Evolutionary conservation across 2,888 invertebrate species (phyloP), one percentile per base, ranked within the genome.

Genomic region (Agrotis puta): DNA sequence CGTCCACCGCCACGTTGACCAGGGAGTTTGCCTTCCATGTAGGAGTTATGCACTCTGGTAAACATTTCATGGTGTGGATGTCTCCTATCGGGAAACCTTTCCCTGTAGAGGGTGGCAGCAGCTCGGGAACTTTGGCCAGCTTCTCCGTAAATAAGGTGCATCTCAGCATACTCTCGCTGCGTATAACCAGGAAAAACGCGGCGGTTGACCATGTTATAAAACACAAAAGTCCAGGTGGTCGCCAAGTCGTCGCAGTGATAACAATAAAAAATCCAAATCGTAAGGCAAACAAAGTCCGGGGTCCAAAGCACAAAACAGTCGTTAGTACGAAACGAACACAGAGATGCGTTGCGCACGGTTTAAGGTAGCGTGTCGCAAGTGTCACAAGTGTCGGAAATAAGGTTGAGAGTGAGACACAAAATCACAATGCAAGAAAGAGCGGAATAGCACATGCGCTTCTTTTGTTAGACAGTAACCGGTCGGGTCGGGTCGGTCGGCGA

Each of bases 11-110:
- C 47, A 62, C 47, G 43, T 50, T 50, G 50, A 62, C 68, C 59
- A 59, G 73, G 73, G 33, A 74, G 50, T 58, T 75, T 50, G 33
- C 73, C 79, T 68, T 73, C 70, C 48, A n/a, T 59, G 65, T 77
- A 77, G 64, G 67, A 56, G 24, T 58, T 51, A 68, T 73, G 59
- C 39, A 68, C 58, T 63, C 54, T 72, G 45, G 62, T 67, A 68
- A 68, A 64, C 51, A 68, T 59, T 64, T 56, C 50, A 0, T 64
- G 64, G 69, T 57, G 64, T 70, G 48, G 57, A 69, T 63, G 56
- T 63, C 63, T 57, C 57, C 69, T 64, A 50, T 63, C 57, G 56
- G 69, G 64, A 70, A 64, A 70, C 48, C 57, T 57, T 64, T 70
- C 69, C 69, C 57, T 64, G 56, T 69, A 63, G 56, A 69, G 48